A percentile compares a stretch with the other conserved stretches of the same genome.
Evolutionary conservation across 2,888 invertebrate species (phyloP).

Genomic region (Apodemia duryi): DNA sequence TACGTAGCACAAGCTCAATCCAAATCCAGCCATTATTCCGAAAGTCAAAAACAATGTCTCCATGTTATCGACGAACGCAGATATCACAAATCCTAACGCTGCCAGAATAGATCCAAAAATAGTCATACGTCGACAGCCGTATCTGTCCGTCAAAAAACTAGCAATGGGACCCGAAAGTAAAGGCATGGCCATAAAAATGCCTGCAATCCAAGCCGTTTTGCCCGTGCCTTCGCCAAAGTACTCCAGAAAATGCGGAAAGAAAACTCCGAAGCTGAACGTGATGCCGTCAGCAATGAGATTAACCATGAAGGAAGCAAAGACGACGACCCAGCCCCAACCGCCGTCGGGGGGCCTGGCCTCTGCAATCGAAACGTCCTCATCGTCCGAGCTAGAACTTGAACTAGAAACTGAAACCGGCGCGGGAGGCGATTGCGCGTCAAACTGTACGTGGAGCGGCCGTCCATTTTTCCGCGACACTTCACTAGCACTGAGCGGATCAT

Average conservation of each 20-base stretch:
- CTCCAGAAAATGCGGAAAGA: conserved; percentile 90
- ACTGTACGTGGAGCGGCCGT: conserved; percentile 79
- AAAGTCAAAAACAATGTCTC: conserved; percentile 89
- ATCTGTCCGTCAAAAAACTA: conserved; percentile 89
- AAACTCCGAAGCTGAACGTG: conserved; percentile 94
- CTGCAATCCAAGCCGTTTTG: conserved; percentile 94
- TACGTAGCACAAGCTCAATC: conserved; percentile 91
- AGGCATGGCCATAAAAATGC: conserved; percentile 95
- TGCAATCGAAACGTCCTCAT: conserved; percentile 81
- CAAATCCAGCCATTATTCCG: conserved; percentile 90
- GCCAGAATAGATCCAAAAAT: conserved; percentile 88
- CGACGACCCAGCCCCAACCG: conserved; percentile 96
- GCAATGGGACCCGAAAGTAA: conserved; percentile 91
- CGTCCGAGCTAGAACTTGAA: conserved; percentile 76
- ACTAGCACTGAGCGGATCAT: conserved; percentile 43
- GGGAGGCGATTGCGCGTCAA: conserved; percentile 71
- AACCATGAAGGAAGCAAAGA: conserved; percentile 92
- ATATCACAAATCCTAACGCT: conserved; percentile 86
- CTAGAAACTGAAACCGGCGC: conserved; percentile 58
- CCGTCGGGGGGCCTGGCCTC: conserved; percentile 90
- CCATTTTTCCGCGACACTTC: conserved; percentile 50
- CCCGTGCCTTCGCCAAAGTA: conserved; percentile 92
- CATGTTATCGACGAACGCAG: conserved; percentile 87
- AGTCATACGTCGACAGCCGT: conserved; percentile 89
- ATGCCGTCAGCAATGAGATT: conserved; percentile 95